Evolutionary conservation across 1,140 invertebrate species (phyloP), one percentile per base, ranked within the genome.

Genomic region (Brachionus rubens): DNA sequence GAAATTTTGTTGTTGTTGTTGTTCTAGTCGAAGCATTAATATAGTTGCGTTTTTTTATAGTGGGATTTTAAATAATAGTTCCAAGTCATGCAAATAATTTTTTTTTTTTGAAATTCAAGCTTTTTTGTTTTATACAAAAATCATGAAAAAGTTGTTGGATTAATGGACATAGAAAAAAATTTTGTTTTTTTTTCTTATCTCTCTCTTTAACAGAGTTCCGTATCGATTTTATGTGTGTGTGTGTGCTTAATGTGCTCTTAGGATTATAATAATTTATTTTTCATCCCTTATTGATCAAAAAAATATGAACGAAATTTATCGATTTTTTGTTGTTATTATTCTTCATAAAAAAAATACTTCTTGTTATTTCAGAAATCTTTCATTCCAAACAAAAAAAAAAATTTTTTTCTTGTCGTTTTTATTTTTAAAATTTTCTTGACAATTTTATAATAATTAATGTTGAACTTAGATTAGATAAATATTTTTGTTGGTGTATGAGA

Each of bases 221-320:
- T 59, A 59, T 59, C 36, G 54, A 59, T 59, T 36, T 59, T 26
- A 33, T 59, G 30, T 59, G 54, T 26, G 24, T 54, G 50, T 26
- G 24, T 54, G 24, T 40, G 54, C 16, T n/a, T 16, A 36, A 19
- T 54, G 52, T 54, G 52, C 16, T 28, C 24, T 28, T 28, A 12
- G 54, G 54, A 59, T 59, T 59, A 59, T 59, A 59, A 59, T 59
- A 59, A 59, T 59, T 59, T 59, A 59, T 59, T 59, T 36, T 59
- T 59, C 54, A 59, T 59, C 54, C 54, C 54, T 59, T 59, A 59
- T 59, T 59, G 54, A 59, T 59, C 54, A 59, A 59, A 59, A 36
- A 33, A 59, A 59, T 33, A 59, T 59, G 54, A 59, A 59, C 54
- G 54, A 59, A 36, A 33, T 59, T 59, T 59, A 59, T 59, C 54